Evolutionary conservation across 2,113 vertebrate genomes (phyloP).

Genomic region (Hyperoodon ampullatus): DNA sequence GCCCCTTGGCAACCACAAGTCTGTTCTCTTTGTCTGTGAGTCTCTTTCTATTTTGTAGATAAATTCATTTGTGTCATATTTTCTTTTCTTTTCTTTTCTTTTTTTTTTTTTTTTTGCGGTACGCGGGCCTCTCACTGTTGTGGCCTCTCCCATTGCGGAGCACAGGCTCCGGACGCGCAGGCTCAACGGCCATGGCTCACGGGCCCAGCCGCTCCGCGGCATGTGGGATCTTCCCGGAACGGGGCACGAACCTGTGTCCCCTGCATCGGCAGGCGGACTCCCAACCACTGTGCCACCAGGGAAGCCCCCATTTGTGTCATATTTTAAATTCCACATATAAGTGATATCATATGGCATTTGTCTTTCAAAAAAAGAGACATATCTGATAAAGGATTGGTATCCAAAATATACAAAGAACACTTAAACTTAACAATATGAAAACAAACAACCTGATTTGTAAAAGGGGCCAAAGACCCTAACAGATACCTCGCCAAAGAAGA

Average conservation of each 20-base stretch:
- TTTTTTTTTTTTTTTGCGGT: too few species aligned
- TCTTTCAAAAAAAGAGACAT: not conserved
- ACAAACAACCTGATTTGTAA: not conserved
- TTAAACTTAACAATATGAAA: not conserved
- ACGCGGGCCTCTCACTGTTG: too few species aligned
- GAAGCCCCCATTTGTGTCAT: not conserved
- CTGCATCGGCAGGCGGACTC: too few species aligned
- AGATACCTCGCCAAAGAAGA: not conserved
- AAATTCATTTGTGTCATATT: not conserved
- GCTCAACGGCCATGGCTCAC: too few species aligned
- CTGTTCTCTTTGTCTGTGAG: not conserved
- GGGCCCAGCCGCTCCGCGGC: too few species aligned
- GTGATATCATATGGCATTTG: not conserved
- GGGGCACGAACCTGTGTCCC: too few species aligned
- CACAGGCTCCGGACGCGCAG: too few species aligned
- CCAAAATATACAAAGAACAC: not conserved
- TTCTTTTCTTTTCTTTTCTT: too few species aligned
- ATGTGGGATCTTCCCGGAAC: too few species aligned
- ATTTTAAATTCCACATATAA: not conserved
- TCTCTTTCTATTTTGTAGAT: not conserved
- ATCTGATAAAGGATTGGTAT: not conserved
- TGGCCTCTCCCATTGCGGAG: too few species aligned
- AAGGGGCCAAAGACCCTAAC: not conserved
- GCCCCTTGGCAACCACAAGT: not conserved
- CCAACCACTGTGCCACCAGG: too few species aligned